These are phyloP conservation scores for Oligia strigilis DNA, from an alignment of 2,888 invertebrate species.

Conservation along the genomic window DNA sequence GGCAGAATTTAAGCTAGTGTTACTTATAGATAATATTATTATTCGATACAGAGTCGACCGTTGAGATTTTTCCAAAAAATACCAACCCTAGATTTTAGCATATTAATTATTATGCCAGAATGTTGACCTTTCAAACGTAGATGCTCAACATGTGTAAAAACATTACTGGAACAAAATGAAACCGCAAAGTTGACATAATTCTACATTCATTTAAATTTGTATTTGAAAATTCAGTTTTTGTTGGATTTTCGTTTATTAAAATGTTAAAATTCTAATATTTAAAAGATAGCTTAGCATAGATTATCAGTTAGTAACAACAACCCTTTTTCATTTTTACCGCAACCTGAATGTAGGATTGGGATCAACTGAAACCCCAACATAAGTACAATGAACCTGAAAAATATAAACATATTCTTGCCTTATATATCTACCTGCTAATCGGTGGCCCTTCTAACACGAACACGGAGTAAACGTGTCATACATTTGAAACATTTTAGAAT, in stretches of 20 bases:
- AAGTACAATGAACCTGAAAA: background rate
- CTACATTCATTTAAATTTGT: constrained; percentile 11
- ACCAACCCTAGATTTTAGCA: background rate
- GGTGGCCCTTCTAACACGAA: background rate
- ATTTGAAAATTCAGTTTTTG: background rate
- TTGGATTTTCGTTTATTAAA: background rate
- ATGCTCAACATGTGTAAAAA: background rate
- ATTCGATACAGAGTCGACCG: background rate
- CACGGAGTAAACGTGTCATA: background rate
- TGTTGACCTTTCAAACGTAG: constrained; percentile 7
- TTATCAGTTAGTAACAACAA: background rate
- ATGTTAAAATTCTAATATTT: background rate
- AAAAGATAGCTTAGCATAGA: no score
- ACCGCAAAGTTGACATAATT: constrained; percentile 2
- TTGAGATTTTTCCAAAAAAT: background rate
- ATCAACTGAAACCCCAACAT: background rate
- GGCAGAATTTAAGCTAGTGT: background rate
- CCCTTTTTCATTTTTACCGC: background rate
- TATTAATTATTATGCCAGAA: background rate
- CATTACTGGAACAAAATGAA: constrained; percentile 25
- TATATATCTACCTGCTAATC: background rate
- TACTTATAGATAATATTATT: no score
- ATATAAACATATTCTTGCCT: background rate
- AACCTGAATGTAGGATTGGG: background rate
- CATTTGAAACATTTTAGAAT: background rate